These are phyloP conservation scores for Phthorimaea operculella DNA, from an alignment of 1,140 invertebrate species.

Conservation along the genomic window DNA sequence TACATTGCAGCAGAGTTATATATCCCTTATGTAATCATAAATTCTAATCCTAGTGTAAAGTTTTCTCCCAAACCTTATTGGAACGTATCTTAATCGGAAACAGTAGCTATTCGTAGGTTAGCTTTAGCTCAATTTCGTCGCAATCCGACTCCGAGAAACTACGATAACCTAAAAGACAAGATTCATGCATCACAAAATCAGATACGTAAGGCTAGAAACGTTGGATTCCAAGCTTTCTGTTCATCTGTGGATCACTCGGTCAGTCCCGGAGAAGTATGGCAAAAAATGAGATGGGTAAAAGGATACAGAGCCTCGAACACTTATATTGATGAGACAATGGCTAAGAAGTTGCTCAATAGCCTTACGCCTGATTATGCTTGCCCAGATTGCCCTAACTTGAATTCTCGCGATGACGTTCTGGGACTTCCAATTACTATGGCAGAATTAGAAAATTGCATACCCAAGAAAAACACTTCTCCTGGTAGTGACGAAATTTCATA, in stretches of 20 bases:
- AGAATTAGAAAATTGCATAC: not conserved
- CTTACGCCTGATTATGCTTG: slow-evolving; percentile 5
- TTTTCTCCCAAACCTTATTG: slow-evolving; percentile 24
- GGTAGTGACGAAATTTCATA: slow-evolving; percentile 5
- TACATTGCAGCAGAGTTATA: not conserved
- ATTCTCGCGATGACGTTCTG: not conserved
- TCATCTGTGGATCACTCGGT: not conserved
- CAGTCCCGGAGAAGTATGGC: not conserved
- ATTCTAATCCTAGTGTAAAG: not conserved
- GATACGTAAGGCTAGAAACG: not conserved
- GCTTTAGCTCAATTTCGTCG: slow-evolving; percentile 17
- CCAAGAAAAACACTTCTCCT: not conserved
- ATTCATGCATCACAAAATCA: not conserved
- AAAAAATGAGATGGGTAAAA: slow-evolving; percentile 3
- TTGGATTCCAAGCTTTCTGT: not conserved
- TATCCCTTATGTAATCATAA: not conserved
- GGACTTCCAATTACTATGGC: not conserved
- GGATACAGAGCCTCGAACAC: not conserved
- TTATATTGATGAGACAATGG: not conserved
- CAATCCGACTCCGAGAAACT: slow-evolving; percentile 14
- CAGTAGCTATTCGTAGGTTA: slow-evolving; percentile 17
- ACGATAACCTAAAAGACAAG: not conserved
- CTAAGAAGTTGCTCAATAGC: not conserved
- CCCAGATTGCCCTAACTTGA: not conserved
- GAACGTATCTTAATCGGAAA: slow-evolving; percentile 16